These are phyloP conservation scores for Todiramphus chloris DNA, from an alignment of 2,113 vertebrate genomes.

Conservation along the genomic window DNA sequence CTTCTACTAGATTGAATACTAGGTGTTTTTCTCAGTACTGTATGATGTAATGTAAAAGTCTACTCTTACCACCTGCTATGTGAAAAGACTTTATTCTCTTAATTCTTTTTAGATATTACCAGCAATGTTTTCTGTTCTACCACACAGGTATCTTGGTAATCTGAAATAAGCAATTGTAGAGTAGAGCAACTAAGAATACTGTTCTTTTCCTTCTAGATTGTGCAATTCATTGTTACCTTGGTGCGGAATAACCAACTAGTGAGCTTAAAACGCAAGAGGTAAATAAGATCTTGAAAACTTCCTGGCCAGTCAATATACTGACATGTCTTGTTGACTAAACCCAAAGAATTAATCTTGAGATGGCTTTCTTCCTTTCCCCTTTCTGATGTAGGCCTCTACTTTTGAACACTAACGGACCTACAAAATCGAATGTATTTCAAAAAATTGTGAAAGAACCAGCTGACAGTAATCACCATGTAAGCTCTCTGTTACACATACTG, in stretches of 20 bases:
- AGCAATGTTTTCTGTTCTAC: background rate
- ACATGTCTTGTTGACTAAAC: background rate
- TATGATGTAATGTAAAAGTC: background rate
- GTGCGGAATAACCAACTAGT: constrained; percentile 93
- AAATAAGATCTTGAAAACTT: constrained; percentile 1
- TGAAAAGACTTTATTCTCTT: background rate
- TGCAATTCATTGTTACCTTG: constrained; percentile 95
- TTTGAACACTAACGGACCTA: constrained; percentile 87
- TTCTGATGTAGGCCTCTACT: constrained; percentile 82
- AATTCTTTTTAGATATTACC: background rate
- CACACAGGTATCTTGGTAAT: background rate
- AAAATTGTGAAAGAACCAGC: constrained; percentile 88
- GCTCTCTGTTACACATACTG: background rate
- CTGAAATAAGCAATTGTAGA: background rate
- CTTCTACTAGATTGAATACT: background rate
- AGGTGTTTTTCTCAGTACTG: background rate
- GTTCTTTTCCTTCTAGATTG: constrained; percentile 78
- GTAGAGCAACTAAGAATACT: background rate
- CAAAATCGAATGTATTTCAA: constrained; percentile 91
- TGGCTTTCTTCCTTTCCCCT: background rate
- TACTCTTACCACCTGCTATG: fast-evolving
- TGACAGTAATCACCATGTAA: constrained; percentile 82
- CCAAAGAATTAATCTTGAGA: background rate
- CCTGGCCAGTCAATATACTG: background rate
- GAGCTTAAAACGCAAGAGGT: constrained; percentile 96